Conservation (phyloP, 1,140 invertebrate genomes). For the Laupala kohalensis region DNA sequence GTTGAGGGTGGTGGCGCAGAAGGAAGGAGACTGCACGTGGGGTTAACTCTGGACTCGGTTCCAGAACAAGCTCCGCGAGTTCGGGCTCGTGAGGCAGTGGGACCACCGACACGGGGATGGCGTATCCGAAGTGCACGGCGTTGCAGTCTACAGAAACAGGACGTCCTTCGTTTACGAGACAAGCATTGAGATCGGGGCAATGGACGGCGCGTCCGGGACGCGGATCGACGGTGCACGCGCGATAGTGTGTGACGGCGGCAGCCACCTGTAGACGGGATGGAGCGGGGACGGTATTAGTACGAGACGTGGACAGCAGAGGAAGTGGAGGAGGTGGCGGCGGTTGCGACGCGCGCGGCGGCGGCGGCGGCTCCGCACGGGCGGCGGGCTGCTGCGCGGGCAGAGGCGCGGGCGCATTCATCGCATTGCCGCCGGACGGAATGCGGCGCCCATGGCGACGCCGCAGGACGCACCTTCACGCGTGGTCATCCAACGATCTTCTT, state of each 20-base stretch:
- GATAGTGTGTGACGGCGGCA: conserved; percentile 25
- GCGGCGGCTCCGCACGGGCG: too few species aligned
- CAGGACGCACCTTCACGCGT: too few species aligned
- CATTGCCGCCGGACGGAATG: too few species aligned
- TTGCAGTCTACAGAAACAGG: conserved; percentile 29
- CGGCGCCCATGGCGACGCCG: too few species aligned
- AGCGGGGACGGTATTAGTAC: conserved; percentile 4
- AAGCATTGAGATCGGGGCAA: conserved; percentile 34
- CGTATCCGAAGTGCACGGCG: conserved; percentile 43
- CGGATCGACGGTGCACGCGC: conserved; percentile 29
- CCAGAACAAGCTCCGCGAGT: conserved; percentile 27
- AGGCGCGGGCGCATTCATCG: too few species aligned
- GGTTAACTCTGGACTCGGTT: conserved; percentile 16
- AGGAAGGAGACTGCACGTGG: conserved; percentile 23
- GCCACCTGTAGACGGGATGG: conserved; percentile 17
- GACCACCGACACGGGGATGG: conserved; percentile 35
- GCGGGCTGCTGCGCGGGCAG: too few species aligned
- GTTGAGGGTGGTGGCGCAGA: conserved; percentile 25
- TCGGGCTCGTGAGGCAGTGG: conserved; percentile 24
- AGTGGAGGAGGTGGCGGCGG: too few species aligned
- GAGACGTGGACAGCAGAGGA: too few species aligned
- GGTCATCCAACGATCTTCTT: too few species aligned
- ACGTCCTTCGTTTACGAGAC: conserved; percentile 28
- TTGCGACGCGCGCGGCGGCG: too few species aligned
- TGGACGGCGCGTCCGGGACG: conserved; percentile 35